phyloP scores from a whole-genome alignment of 1,140 invertebrate genomes.

The Conus betulinus region DNA sequence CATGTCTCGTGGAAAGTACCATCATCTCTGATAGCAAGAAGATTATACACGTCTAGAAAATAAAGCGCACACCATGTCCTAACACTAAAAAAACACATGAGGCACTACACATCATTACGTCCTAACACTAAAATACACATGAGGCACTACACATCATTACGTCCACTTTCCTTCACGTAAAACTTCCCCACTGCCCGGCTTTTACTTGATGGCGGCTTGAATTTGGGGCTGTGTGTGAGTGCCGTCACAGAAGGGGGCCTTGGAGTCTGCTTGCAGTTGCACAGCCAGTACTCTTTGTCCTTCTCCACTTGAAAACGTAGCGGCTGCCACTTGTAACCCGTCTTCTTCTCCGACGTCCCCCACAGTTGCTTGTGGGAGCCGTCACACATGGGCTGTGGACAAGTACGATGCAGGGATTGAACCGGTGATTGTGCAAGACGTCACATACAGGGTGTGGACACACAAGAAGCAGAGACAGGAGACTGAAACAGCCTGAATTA shows the following conservation, averaged over 20 bases:
- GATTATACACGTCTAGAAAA: too few relatives aligned
- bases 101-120: too few relatives aligned
- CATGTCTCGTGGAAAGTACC: too few relatives aligned
- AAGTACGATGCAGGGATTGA: background rate
- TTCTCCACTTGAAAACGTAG: slow-evolving; percentile 89
- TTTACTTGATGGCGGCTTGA: slow-evolving; percentile 72
- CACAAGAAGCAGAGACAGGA: too few relatives aligned
- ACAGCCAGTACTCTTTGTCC: slow-evolving; percentile 97
- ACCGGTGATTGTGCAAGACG: too few relatives aligned
- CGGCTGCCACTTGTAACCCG: slow-evolving; percentile 78
- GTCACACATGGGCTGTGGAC: slow-evolving; percentile 92
- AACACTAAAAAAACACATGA: too few relatives aligned
- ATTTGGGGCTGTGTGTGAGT: slow-evolving; percentile 88
- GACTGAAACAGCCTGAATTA: too few relatives aligned
- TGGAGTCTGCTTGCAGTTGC: slow-evolving; percentile 98
- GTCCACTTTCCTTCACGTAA: background rate
- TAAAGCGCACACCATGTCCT: too few relatives aligned
- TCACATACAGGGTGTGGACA: too few relatives aligned
- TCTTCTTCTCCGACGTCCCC: slow-evolving; percentile 77
- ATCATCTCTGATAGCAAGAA: too few relatives aligned
- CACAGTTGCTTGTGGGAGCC: slow-evolving; percentile 87
- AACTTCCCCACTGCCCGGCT: background rate
- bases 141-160: too few relatives aligned
- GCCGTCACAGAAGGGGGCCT: slow-evolving; percentile 98
- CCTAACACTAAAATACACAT: too few relatives aligned